A percentile compares a stretch with the other conserved stretches of the same genome.
Conservation (phyloP, 2,797 vertebrate species). For the Macrochelys suwanniensis region DNA sequence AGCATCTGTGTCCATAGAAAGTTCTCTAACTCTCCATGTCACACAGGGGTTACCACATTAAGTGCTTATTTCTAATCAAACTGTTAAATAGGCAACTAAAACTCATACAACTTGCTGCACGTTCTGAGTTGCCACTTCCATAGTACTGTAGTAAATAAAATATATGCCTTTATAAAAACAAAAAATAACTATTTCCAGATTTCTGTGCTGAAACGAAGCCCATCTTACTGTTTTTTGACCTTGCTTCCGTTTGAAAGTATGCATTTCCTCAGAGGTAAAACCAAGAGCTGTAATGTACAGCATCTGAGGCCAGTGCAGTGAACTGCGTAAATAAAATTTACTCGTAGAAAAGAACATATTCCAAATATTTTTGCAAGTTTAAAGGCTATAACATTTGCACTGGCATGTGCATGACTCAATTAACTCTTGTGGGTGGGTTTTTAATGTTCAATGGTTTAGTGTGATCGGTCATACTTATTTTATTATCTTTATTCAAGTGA, state of each 20-base stretch:
- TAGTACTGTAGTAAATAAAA: not conserved
- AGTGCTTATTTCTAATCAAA: constrained; percentile 27
- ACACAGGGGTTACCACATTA: not conserved
- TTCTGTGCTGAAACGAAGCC: not conserved
- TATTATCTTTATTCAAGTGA: constrained; percentile 26
- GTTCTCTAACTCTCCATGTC: constrained; percentile 5
- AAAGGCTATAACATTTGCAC: constrained; percentile 40
- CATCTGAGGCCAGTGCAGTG: not conserved
- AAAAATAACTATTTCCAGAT: constrained; percentile 28
- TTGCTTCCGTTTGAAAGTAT: not conserved
- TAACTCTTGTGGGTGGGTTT: constrained; percentile 38
- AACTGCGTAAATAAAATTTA: constrained; percentile 38
- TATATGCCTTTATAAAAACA: not conserved
- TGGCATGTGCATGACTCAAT: constrained; percentile 1
- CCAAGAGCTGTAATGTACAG: not conserved
- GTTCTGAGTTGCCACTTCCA: not conserved
- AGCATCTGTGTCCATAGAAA: constrained; percentile 57
- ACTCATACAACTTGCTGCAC: not conserved
- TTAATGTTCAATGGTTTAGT: constrained; percentile 33
- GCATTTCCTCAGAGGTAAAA: not conserved
- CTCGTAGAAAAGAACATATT: not conserved
- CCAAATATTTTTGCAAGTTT: constrained; percentile 58
- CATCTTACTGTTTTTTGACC: not conserved
- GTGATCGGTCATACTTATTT: constrained; percentile 22
- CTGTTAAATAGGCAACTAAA: constrained; percentile 38